phyloP scores from a whole-genome alignment of 2,113 vertebrate genomes.

The human (Homo sapiens) region GRCh38 chr5:45629501-45630000 shows the following conservation, averaged over 20 bases:
- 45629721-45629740: not conserved
- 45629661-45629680: not conserved
- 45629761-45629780: not conserved
- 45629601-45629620: not conserved
- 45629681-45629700: not conserved
- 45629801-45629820: conserved; percentile 15
- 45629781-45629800: conserved; percentile 27
- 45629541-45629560: not conserved
- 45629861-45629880: conserved; percentile 43
- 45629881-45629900: conserved; percentile 40
- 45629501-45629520: not conserved
- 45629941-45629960: conserved; percentile 10
- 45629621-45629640: not conserved
- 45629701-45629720: conserved; percentile 22
- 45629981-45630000: not conserved
- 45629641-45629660: not conserved
- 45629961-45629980: conserved; percentile 43
- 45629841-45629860: conserved; percentile 48
- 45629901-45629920: conserved; percentile 11
- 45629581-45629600: not conserved
- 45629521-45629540: not conserved
- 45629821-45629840: conserved; percentile 50
- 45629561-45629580: not conserved
- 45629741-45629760: not conserved
- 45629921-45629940: conserved; percentile 34